These are phyloP conservation scores for Drosophila sordidula DNA, from an alignment of 2,888 invertebrate species.

Conservation along the genomic window DNA sequence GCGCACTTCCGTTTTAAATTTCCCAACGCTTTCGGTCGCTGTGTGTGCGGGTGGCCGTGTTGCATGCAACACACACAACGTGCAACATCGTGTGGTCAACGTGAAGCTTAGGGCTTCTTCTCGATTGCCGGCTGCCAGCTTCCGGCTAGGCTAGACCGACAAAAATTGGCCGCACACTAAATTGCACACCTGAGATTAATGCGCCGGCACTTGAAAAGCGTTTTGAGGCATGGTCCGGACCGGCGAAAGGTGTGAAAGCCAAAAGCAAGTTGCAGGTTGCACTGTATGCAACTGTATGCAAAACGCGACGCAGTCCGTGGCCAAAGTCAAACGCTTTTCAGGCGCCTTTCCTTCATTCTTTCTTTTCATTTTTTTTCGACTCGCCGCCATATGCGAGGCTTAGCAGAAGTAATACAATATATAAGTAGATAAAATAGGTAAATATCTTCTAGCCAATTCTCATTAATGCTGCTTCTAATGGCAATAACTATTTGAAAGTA, in stretches of 20 bases:
- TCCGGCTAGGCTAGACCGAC: slow-evolving; percentile 62
- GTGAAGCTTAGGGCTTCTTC: slow-evolving; percentile 38
- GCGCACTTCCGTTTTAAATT: slow-evolving; percentile 78
- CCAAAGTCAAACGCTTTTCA: slow-evolving; percentile 69
- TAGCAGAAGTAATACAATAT: too few species aligned
- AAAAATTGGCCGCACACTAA: slow-evolving; percentile 80
- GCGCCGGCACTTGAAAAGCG: slow-evolving; percentile 69
- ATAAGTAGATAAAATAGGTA: too few species aligned
- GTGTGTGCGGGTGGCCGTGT: background rate
- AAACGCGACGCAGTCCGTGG: slow-evolving; percentile 7
- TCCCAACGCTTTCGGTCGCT: slow-evolving; percentile 33
- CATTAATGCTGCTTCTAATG: too few species aligned
- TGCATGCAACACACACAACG: slow-evolving; percentile 19
- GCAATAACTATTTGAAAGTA: too few species aligned
- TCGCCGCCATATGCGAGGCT: background rate
- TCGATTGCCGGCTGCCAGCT: slow-evolving; percentile 19
- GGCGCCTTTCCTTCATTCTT: slow-evolving; percentile 20
- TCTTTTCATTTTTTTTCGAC: slow-evolving; percentile 25
- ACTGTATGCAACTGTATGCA: slow-evolving; percentile 22
- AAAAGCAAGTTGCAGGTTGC: slow-evolving; percentile 37
- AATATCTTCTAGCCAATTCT: too few species aligned
- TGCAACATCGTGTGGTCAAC: slow-evolving; percentile 65
- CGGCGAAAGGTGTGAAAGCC: slow-evolving; percentile 61
- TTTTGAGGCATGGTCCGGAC: slow-evolving; percentile 30
- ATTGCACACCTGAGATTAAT: slow-evolving; percentile 81